Base-by-base conservation (phyloP, 2,113 vertebrate genomes). In the Brachyhypopomus gauderio region DNA sequence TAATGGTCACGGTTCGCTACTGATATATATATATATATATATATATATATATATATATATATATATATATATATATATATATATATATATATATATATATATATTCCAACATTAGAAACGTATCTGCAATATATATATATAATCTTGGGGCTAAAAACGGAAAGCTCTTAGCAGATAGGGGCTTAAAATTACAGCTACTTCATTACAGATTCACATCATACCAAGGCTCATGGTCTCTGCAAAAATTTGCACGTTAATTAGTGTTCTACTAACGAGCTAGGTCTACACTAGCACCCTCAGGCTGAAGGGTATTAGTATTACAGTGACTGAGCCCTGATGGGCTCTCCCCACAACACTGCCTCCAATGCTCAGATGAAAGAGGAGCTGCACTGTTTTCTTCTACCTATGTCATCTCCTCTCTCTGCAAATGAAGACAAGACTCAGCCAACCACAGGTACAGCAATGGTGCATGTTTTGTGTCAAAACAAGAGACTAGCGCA, bases 181-280 rank as follows among this genome's bases (percentile, higher is more conserved):
- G 58, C 6, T 9, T 60, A 60, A 60, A 22, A 20, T 60, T n/a
- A 3, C 20, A 22, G 45, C 52, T 92, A 88, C 93, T 92, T 85
- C 86, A 86, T 90, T 91, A 91, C 80, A 91, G 91, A 92, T 90
- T 87, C 88, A 92, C 90, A 91, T 94, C 93, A 93, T 63, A 70
- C 34, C 17, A 22, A 22, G 25, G 66, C 27, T 80, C 70, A 34
- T 27, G 20, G 34, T 30, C 38, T 0, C 55, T 52, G 27, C 1
- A 5, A 62, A 86, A 75, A 85, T 62, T 80, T 76, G 89, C 87
- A 86, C 88, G 89, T 91, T 92, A 93, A 94, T 93, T 92, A 93
- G 89, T 86, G 86, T 77, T 76, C 85, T 84, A 84, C 86, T 92
- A 93, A 91, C 88, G 89, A 92, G 90, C 89, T 89, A 90, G 88